Evolutionary conservation across 2,113 vertebrate genomes (phyloP).

Genomic region (Monarcha castaneiventris): DNA sequence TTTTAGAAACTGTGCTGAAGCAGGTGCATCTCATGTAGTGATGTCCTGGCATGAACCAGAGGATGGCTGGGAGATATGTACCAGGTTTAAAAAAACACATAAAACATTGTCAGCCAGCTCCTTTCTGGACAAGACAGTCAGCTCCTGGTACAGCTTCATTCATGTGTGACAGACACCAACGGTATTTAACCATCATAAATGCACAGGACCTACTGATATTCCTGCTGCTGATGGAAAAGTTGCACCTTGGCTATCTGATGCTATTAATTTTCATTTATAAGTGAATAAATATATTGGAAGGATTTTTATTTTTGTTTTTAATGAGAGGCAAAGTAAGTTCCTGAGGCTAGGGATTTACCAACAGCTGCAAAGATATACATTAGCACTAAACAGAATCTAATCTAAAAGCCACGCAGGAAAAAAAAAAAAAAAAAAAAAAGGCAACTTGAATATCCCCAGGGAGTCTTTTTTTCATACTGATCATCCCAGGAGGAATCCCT

Average conservation of each 20-base stretch:
- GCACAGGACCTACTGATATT: background rate
- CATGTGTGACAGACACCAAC: background rate
- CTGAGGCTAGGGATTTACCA: background rate
- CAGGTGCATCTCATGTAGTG: background rate
- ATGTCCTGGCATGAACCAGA: background rate
- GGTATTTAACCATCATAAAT: constrained; percentile 6
- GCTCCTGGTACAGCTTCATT: background rate
- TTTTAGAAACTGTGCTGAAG: background rate
- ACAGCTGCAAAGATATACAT: background rate
- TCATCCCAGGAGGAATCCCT: background rate
- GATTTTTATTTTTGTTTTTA: background rate
- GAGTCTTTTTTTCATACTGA: background rate
- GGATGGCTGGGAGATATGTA: background rate
- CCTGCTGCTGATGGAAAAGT: background rate
- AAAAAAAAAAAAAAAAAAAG: background rate
- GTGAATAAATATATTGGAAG: background rate
- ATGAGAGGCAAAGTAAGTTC: background rate
- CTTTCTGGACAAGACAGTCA: background rate
- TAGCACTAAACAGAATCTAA: background rate
- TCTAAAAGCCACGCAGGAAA: background rate
- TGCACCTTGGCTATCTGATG: background rate
- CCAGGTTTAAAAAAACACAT: background rate
- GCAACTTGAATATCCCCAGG: background rate
- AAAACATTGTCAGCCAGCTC: background rate
- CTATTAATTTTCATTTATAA: constrained; percentile 16